Conservation (phyloP, 37 sponge, comb jelly and placozoan genomes). For the Lycopodina hypogea region DNA sequence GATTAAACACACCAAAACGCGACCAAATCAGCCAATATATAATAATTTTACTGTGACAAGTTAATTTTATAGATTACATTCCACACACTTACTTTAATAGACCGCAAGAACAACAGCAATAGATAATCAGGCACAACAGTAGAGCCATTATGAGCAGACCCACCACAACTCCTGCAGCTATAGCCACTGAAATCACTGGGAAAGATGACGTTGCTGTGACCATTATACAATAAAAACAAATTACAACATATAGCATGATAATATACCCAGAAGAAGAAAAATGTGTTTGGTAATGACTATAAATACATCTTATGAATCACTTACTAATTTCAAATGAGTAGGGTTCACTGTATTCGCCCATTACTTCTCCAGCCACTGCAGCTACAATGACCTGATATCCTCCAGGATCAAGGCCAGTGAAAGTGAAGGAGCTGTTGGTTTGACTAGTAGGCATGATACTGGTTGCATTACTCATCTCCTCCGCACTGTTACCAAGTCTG, state of each 20-base stretch:
- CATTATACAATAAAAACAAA: no score
- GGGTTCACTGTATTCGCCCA: neutral
- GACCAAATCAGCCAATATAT: no score
- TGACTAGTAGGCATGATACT: no score
- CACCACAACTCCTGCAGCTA: constrained; percentile 10
- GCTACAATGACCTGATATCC: neutral
- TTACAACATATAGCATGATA: no score
- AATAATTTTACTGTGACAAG: no score
- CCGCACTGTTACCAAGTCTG: no score
- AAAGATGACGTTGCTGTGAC: neutral
- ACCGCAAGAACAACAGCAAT: no score
- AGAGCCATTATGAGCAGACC: constrained; percentile 26
- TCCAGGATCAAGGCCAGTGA: neutral
- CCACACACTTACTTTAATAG: constrained; percentile 4
- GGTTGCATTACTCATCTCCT: no score
- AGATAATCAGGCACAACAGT: constrained; percentile 21
- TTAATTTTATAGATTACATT: no score
- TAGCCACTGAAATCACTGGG: neutral
- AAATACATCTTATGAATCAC: neutral
- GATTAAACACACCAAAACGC: no score
- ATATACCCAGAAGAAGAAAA: no score
- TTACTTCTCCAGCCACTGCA: neutral
- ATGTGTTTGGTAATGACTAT: no score
- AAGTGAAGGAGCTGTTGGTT: neutral
- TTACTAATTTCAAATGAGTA: neutral